Base-by-base conservation (phyloP, 2,797 vertebrate genomes). In the Trachurus trachurus region DNA sequence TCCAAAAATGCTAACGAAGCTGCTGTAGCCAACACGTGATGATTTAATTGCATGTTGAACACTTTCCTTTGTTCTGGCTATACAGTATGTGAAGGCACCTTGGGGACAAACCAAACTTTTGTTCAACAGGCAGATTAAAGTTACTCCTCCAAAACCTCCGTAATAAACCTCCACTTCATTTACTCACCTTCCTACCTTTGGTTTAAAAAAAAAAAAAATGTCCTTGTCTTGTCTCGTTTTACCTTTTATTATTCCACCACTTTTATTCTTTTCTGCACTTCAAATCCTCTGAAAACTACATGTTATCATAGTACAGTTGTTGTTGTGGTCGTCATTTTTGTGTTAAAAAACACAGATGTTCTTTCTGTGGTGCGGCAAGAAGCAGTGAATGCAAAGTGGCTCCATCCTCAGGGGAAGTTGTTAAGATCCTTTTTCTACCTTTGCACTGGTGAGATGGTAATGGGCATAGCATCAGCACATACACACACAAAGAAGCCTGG, bases 11-110 rank as follows among this genome's bases (percentile, higher is more conserved):
- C 12, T 13, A 45, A 66, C 76, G 19, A 64, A 59, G 61, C 67
- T 61, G 54, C 60, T 62, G 53, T 45, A 50, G 54, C 60, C 54
- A 70, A 37, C 58, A 58, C 44, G 57, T 62, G 45, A 66, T 52
- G 9, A n/a, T 45, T 81, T 74, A 74, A 71, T 67, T 81, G 61
- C 54, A 57, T 68, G 60, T 66, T 62, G 21, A 74, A 74, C 34
- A 80, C 50, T 54, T 64, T 42, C 16, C 39, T 22, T 49, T 64
- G 37, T 73, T 69, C 60, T 66, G 19, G 17, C 57, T 52, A 19
- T 69, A 47, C 22, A 17, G n/a, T 5, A 12, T 47, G 60, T 31
- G 73, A 9, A 65, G 69, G 17, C 16, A 45, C 61, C 58, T 29
- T 13, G 10, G 44, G 22, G 19, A 53, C 47, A 12, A 31, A 45